These are phyloP conservation scores for Imbricaverruca yamaguchii DNA, from an alignment of 2,888 invertebrate species.

Conservation along the genomic window DNA sequence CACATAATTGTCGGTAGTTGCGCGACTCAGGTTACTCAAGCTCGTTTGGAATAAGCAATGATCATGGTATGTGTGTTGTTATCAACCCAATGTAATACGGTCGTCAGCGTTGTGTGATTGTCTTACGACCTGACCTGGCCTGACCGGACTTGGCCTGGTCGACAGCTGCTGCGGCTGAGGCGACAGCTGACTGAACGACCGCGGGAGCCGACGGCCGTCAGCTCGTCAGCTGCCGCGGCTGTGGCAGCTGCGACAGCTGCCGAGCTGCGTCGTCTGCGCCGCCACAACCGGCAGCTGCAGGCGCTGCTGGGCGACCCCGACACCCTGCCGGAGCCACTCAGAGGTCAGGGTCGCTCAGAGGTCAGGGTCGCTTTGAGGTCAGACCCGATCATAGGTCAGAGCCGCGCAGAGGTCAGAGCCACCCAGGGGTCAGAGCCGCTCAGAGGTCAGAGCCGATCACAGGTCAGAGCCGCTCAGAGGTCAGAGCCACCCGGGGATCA, in stretches of 20 bases:
- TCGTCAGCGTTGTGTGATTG: too few relatives aligned
- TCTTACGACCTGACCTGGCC: too few relatives aligned
- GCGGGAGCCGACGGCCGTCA: not conserved
- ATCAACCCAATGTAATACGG: too few relatives aligned
- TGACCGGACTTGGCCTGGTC: too few relatives aligned
- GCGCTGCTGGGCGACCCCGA: slow-evolving; percentile 7
- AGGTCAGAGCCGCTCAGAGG: not conserved
- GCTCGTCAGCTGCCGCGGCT: not conserved
- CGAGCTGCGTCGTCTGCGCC: not conserved
- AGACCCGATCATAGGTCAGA: not conserved
- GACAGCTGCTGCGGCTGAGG: not conserved
- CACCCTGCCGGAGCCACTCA: not conserved
- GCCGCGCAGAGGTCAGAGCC: too few relatives aligned
- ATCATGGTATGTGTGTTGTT: too few relatives aligned
- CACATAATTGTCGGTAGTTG: too few relatives aligned
- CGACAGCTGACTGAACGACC: not conserved
- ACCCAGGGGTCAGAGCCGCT: too few relatives aligned
- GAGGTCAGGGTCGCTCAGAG: not conserved
- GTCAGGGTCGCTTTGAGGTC: not conserved
- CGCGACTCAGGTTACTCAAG: too few relatives aligned
- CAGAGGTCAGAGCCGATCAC: not conserved
- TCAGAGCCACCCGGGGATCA: not conserved
- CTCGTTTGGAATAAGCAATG: too few relatives aligned
- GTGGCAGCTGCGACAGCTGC: not conserved
- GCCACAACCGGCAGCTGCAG: not conserved